Conservation (phyloP, 2,888 invertebrate genomes). For the Epinotia brunnichana region DNA sequence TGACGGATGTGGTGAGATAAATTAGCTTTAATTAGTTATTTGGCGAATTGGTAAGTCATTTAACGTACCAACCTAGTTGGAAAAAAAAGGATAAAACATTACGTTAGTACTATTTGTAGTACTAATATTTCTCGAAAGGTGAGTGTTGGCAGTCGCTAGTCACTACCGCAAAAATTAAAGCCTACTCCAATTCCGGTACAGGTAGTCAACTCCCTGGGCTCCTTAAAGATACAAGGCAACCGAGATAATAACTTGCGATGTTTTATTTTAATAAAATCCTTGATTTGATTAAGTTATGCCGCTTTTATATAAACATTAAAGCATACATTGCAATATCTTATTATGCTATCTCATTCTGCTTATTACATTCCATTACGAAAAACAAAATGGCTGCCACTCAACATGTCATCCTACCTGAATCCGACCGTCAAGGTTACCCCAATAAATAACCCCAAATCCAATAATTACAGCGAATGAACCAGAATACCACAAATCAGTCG, state of each 20-base stretch:
- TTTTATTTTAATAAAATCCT: no score
- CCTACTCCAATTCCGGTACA: no score
- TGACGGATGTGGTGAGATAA: constrained; percentile 33
- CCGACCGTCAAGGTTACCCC: constrained; percentile 4
- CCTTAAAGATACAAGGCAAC: no score
- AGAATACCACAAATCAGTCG: constrained; percentile 81
- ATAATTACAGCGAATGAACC: constrained; percentile 68
- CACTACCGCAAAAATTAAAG: no score
- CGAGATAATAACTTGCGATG: no score
- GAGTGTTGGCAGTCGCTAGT: no score
- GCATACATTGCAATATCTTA: background rate
- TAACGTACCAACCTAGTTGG: no score
- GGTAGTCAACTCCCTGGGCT: no score
- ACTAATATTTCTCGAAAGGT: no score
- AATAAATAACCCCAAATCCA: constrained; percentile 82
- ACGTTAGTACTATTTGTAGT: no score
- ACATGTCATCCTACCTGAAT: constrained; percentile 6
- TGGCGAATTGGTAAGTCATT: background rate
- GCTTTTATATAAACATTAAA: background rate
- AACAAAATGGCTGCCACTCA: constrained; percentile 19
- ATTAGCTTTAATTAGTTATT: background rate
- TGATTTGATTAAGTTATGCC: no score
- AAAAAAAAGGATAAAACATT: no score
- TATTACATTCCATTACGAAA: constrained; percentile 30
- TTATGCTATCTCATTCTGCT: background rate